These are phyloP conservation scores for Zapornia atra DNA, from an alignment of 2,113 vertebrate genomes.

Conservation along the genomic window DNA sequence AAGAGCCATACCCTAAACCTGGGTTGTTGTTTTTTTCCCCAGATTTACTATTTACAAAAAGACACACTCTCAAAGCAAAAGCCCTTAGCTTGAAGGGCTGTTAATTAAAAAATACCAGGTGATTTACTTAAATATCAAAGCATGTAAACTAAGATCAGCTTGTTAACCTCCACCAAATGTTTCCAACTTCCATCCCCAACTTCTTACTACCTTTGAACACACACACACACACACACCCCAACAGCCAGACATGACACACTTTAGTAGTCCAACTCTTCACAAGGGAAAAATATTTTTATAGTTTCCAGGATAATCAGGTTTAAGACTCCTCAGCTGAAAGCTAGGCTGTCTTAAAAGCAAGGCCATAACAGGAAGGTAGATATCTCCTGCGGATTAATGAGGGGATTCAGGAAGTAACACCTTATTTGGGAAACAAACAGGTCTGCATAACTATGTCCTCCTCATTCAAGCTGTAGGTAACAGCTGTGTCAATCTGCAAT, in stretches of 20 bases:
- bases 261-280: not conserved
- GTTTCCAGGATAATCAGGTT: not conserved
- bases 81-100: not conserved
- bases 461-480: not conserved
- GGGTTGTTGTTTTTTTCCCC: no score
- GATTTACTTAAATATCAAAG: not conserved
- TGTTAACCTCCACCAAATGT: not conserved
- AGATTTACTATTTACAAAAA: not conserved
- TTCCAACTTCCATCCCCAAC: not conserved
- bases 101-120: not conserved
- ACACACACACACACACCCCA: fast-evolving
- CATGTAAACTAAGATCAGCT: not conserved
- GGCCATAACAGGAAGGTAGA: not conserved
- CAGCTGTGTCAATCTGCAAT: not conserved
- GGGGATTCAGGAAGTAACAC: not conserved
- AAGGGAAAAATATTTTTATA: not conserved
- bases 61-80: not conserved
- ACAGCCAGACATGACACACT: not conserved
- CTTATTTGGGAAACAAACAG: not conserved
- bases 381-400: not conserved
- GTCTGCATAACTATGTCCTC: not conserved
- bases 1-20: not conserved
- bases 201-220: not conserved
- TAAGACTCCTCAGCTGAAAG: not conserved
- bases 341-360: not conserved